Evolutionary conservation across 2,797 vertebrate genomes (phyloP).

Genomic region (Hyperoplus lanceolatus): DNA sequence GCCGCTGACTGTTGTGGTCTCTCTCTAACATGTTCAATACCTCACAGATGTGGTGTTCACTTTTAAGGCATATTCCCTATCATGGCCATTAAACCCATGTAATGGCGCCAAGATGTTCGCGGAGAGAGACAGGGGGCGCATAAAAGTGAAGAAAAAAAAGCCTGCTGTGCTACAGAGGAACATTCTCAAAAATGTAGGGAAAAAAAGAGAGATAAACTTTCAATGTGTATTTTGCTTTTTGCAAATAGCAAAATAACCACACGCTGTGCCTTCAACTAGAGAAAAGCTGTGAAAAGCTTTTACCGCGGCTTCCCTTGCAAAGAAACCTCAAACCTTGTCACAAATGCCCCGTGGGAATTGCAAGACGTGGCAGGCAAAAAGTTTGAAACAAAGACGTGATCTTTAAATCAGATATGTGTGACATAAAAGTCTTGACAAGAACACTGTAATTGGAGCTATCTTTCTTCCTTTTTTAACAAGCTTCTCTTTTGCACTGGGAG

Average conservation of each 20-base stretch:
- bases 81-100: conserved; percentile 79
- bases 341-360: conserved; percentile 42
- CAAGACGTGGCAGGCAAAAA: conserved; percentile 15
- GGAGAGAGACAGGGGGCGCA: conserved; percentile 66
- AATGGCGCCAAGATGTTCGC: conserved; percentile 83
- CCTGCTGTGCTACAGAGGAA: conserved; percentile 52
- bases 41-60: conserved; percentile 82
- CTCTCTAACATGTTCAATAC: conserved; percentile 78
- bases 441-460: conserved; percentile 54
- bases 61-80: conserved; percentile 84
- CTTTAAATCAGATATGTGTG: conserved; percentile 56
- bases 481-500: conserved; percentile 45
- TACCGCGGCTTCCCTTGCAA: conserved; percentile 39
- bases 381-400: conserved; percentile 41
- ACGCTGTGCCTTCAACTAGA: conserved; percentile 33
- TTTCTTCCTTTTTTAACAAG: conserved; percentile 73
- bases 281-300: conserved; percentile 46
- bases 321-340: conserved; percentile 50
- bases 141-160: conserved; percentile 47
- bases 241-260: conserved; percentile 43
- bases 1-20: conserved; percentile 80
- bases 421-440: conserved; percentile 29
- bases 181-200: conserved; percentile 27
- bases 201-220: conserved; percentile 17
- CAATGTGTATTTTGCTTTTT: conserved; percentile 42